Conservation (phyloP, 2,113 vertebrate species). For the Eudyptes chrysolophus region DNA sequence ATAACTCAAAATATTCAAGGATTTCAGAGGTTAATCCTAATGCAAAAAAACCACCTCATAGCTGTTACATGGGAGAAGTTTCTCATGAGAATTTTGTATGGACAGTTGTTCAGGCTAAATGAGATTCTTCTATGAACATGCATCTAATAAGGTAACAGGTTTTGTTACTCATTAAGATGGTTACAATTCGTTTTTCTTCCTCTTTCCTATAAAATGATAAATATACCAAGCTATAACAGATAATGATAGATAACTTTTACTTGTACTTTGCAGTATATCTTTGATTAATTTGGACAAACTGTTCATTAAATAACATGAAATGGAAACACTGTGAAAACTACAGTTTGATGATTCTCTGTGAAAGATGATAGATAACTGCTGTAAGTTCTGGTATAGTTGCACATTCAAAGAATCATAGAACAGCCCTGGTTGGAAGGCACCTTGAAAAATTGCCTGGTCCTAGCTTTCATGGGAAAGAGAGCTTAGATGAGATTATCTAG, state of each 20-base stretch:
- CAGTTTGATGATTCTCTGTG: background rate
- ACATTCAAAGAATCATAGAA: background rate
- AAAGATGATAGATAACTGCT: background rate
- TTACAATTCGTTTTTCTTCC: background rate
- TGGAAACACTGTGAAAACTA: background rate
- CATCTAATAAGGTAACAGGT: background rate
- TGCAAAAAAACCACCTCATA: background rate
- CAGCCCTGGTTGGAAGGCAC: background rate
- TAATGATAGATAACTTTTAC: background rate
- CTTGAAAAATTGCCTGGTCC: background rate
- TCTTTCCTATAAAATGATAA: background rate
- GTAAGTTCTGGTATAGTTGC: background rate
- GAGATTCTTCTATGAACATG: background rate
- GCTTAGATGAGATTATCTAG: background rate
- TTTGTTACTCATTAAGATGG: background rate
- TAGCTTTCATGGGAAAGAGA: background rate
- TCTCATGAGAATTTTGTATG: background rate
- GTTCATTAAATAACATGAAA: background rate
- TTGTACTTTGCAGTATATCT: background rate
- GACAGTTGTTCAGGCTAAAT: background rate
- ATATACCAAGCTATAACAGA: background rate
- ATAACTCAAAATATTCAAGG: background rate
- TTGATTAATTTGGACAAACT: background rate
- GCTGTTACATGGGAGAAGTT: background rate
- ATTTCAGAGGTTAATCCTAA: background rate